Base-by-base conservation (phyloP, 2,888 invertebrate species). In the Phasia obesa region DNA sequence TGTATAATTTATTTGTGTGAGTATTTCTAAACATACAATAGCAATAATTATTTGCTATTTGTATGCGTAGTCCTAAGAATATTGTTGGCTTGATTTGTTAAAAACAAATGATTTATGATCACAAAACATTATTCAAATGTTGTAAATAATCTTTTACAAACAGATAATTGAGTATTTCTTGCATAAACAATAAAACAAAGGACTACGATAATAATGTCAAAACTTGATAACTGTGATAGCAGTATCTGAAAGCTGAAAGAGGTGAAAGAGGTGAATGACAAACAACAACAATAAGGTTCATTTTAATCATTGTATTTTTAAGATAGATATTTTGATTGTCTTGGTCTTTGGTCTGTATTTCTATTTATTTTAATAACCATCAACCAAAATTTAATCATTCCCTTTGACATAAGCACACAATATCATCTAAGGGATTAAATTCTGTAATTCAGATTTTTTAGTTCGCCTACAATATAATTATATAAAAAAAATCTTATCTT, bases 61-160 rank as follows among this genome's bases (percentile, higher is more conserved):
- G 64, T 17, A 55, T 47, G 53, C 35, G 64, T 74, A 78, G 42
- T 60, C 76, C 47, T 47, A 57, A 9, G 47, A 51, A 31, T 53
- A 70, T 70, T 76, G 59, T 76, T 65, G 44, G 25, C 53, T 74
- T 65, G 74, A 70, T 78, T 65, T 70, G 65, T 38, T 59, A 49
- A 69, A 76, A 69, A 42, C 74, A 78, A 69, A 78, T 78, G 82
- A 82, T 82, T 82, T 78, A 82, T 82, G 74, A 51, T 70, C 57
- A 69, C 67, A 64, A 62, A 71, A 57, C 31, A 65, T 59, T 65
- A 78, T 78, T 78, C 71, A 71, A 65, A 65, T 65, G 71, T 65
- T 65, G 51, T 78, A 71, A 78, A 78, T 78, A 71, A 71, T 71
- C 49, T 65, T 49, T 57, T 25, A 71, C 51, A 57, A 71, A 78